Base-by-base conservation (phyloP, 2,888 invertebrate species). In the Orthosia gracilis region DNA sequence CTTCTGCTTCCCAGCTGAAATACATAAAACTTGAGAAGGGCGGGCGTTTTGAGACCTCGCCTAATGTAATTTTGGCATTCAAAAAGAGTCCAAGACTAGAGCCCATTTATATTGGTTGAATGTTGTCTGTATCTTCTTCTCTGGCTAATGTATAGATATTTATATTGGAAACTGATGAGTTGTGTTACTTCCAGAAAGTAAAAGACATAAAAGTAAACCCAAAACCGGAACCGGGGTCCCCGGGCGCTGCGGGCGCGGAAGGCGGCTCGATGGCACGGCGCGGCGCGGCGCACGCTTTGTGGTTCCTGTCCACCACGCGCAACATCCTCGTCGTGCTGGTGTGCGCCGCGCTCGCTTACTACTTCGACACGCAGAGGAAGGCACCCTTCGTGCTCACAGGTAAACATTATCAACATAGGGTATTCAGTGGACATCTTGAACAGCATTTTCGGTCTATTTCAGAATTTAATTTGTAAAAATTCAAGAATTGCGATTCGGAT, bases 321-420 rank as follows among this genome's bases (percentile, higher is more conserved):
- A 98, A 98, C 94, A 98, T 98, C 83, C 95, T 98, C 58, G 97
- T 98, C 45, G 98, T 98, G 74, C 96, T 98, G 31, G 93, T 97
- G 23, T 98, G 98, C 90, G 97, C 97, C 0, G 95, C 97, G 11
- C 94, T 98, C 68, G 97, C 97, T 0, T 98, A 97, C 93, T 94
- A 97, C 87, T 97, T 97, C 91, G 97, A 97, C 90, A 93, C 96
- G 58, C 96, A 97, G 89, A 94, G 97, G 50, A 94, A 97, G 80
- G 95, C 97, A 70, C 98, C 98, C 0, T 98, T 98, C 87, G 96
- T 97, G 61, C 95, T 98, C 21, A 98, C 98, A 47, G 97, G 97
- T 97, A 84, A 73, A 5, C 47, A 23, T 40, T 9, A 40, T 40
- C 45, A 0, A 9, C 23, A 18, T 54, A 9, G 40, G 9, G 1